Evolutionary conservation across 2,113 vertebrate genomes (phyloP).

Genomic region (Suncus etruscus): DNA sequence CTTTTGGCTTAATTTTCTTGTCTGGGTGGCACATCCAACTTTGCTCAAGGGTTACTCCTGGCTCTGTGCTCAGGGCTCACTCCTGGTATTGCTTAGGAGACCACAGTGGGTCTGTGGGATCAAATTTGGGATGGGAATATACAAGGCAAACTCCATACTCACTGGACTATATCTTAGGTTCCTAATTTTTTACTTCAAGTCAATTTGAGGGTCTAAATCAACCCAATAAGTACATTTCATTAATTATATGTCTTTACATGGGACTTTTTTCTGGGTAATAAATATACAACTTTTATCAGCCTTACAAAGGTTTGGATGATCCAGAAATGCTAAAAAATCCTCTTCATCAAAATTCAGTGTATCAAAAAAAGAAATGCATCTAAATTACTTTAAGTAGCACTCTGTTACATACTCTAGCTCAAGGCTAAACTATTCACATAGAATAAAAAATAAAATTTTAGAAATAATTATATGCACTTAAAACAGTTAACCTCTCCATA

Average conservation of each 20-base stretch:
- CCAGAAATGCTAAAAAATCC: background rate
- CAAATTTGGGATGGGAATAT: too few species aligned
- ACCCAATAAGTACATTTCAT: too few species aligned
- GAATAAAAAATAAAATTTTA: background rate
- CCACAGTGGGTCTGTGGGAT: too few species aligned
- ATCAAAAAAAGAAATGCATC: conserved; percentile 29
- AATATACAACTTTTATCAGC: background rate
- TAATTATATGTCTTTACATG: background rate
- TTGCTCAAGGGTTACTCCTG: too few species aligned
- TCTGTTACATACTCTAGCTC: background rate
- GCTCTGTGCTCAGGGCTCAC: too few species aligned
- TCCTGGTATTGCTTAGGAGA: too few species aligned
- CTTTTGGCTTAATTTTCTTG: too few species aligned
- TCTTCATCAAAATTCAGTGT: conserved; percentile 17
- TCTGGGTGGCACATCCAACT: too few species aligned
- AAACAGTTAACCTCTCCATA: background rate
- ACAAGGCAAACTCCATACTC: too few species aligned
- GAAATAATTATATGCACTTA: conserved; percentile 1
- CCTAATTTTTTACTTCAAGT: background rate
- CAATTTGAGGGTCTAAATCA: background rate
- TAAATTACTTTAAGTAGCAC: conserved; percentile 9
- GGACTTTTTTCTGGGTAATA: background rate
- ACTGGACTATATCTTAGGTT: too few species aligned
- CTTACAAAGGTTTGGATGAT: background rate
- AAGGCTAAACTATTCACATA: conserved; percentile 30